A percentile compares a stretch with the other conserved stretches of the same genome.
Conservation (phyloP, 2,113 vertebrate genomes). For the Nannospalax galili region DNA sequence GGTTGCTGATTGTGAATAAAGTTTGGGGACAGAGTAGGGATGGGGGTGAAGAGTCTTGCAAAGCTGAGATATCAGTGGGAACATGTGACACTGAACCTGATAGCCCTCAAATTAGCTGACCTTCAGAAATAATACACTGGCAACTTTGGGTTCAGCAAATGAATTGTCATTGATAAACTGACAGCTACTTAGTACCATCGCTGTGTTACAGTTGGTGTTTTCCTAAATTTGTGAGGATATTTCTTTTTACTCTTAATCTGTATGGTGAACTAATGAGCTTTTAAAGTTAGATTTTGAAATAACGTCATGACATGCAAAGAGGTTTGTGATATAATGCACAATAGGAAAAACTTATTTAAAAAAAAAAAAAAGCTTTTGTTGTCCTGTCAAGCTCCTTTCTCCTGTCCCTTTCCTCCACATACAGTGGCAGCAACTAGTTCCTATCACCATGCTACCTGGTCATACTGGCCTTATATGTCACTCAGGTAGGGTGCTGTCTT, state of each 20-base stretch:
- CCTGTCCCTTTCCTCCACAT: accelerated
- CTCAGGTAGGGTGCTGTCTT: not conserved
- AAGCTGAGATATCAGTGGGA: not conserved
- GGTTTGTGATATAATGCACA: not conserved
- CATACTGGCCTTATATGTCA: accelerated
- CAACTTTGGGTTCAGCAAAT: not conserved
- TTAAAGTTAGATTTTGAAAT: conserved; percentile 7
- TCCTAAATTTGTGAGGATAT: not conserved
- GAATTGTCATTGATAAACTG: not conserved
- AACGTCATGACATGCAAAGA: not conserved
- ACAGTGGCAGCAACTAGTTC: not conserved
- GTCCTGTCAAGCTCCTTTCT: not conserved
- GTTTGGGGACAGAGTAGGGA: not conserved
- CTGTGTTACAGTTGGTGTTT: not conserved
- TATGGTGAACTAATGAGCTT: not conserved
- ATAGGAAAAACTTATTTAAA: not conserved
- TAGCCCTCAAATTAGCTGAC: not conserved
- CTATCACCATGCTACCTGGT: not conserved
- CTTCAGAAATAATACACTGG: not conserved
- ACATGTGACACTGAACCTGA: not conserved
- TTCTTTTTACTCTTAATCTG: not conserved
- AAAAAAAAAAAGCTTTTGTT: not conserved
- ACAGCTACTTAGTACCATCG: not conserved
- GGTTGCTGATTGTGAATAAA: too few relatives aligned
- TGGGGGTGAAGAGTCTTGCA: not conserved